Conservation (phyloP, 2,113 vertebrate genomes). For the Verasper variegatus region DNA sequence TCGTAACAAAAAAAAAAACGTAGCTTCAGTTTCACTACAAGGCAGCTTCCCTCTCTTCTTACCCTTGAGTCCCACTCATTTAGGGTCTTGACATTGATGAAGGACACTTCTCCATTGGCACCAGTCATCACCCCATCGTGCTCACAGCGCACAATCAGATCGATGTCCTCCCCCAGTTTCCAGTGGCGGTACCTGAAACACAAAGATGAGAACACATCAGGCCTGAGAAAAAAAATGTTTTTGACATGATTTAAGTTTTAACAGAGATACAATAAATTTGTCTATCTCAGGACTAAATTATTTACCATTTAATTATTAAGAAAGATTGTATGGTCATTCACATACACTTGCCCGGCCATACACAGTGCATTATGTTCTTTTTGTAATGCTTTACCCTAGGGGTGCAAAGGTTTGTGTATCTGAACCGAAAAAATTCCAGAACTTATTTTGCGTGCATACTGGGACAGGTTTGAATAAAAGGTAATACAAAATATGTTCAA, state of each 20-base stretch:
- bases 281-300: neutral
- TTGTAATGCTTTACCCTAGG: no score
- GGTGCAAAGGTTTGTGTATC: no score
- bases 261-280: neutral
- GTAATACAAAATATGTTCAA: no score
- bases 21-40: neutral
- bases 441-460: no score
- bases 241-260: neutral
- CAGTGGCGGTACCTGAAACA: constrained; percentile 93
- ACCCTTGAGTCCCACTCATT: constrained; percentile 99
- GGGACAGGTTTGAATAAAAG: no score
- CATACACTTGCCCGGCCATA: no score
- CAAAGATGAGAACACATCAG: neutral
- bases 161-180: constrained; percentile 98
- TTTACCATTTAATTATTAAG: neutral
- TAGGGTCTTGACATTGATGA: constrained; percentile 97
- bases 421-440: no score
- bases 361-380: no score
- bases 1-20: no score
- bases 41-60: constrained; percentile 23
- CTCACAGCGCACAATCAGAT: constrained; percentile 97
- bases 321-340: no score
- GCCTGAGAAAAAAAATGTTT: neutral
- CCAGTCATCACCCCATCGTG: constrained; percentile 98
- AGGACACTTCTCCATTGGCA: constrained; percentile 97